A percentile compares a stretch with the other conserved stretches of the same genome.
Evolutionary conservation across 1,140 invertebrate genomes (phyloP).

Genomic region (Orussus abietinus): DNA sequence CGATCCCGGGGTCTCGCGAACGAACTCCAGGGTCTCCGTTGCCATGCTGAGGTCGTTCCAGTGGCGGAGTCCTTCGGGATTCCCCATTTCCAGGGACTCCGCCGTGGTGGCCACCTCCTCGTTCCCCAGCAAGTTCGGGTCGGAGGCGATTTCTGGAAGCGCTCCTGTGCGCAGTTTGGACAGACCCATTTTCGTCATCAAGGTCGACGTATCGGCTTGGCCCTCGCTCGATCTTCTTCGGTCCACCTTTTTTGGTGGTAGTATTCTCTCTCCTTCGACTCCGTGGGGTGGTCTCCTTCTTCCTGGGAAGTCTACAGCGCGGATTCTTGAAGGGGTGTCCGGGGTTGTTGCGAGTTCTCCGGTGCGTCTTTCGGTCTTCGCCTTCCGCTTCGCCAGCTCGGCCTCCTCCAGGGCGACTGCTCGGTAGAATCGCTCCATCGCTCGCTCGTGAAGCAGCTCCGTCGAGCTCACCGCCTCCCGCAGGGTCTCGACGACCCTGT

Average conservation of each 20-base stretch:
- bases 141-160: slow-evolving; percentile 36
- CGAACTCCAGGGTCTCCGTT: slow-evolving; percentile 18
- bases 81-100: slow-evolving; percentile 10
- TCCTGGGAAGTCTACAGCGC: slow-evolving; percentile 24
- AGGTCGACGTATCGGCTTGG: slow-evolving; percentile 24
- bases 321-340: slow-evolving; percentile 23
- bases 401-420: slow-evolving; percentile 69
- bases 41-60: slow-evolving; percentile 33
- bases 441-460: slow-evolving; percentile 72
- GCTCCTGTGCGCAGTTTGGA: too few relatives aligned
- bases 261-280: slow-evolving; percentile 32
- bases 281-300: slow-evolving; percentile 32
- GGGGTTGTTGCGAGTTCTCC: slow-evolving; percentile 27
- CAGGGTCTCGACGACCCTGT: slow-evolving; percentile 47
- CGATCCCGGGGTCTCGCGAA: slow-evolving; percentile 24
- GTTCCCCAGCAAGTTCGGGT: slow-evolving; percentile 37
- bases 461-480: slow-evolving; percentile 75
- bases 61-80: slow-evolving; percentile 26
- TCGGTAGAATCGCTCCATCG: slow-evolving; percentile 74
- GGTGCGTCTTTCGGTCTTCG: slow-evolving; percentile 37
- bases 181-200: slow-evolving; percentile 11
- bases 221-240: slow-evolving; percentile 42
- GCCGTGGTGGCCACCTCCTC: slow-evolving; percentile 3
- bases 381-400: slow-evolving; percentile 49
- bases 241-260: too few relatives aligned